These are phyloP conservation scores for Merluccius polli DNA, from an alignment of 2,797 vertebrate genomes.

Conservation along the genomic window DNA sequence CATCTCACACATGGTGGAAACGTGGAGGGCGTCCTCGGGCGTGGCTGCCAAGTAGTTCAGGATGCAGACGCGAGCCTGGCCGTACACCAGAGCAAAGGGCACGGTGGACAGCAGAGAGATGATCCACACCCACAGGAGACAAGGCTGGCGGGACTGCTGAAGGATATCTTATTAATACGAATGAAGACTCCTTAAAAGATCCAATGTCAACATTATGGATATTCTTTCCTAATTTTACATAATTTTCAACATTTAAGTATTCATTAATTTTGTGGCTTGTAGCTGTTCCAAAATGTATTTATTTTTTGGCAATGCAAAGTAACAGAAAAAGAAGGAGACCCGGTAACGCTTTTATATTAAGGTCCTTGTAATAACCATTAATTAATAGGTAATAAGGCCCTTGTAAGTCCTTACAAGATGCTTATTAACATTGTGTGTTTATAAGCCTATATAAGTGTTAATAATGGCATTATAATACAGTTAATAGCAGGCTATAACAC, in stretches of 20 bases:
- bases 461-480: no score
- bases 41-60: slow-evolving; percentile 70
- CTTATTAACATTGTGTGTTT: no score
- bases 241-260: background rate
- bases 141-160: slow-evolving; percentile 64
- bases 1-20: slow-evolving; percentile 79
- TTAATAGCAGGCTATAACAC: no score
- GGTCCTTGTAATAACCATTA: no score
- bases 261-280: background rate
- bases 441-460: no score
- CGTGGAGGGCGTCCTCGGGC: slow-evolving; percentile 61
- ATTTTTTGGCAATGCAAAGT: no score
- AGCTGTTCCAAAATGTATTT: background rate
- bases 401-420: no score
- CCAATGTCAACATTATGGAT: background rate
- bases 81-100: slow-evolving; percentile 75
- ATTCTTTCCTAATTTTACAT: no score
- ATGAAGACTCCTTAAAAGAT: background rate
- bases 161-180: background rate
- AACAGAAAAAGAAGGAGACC: no score
- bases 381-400: no score
- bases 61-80: slow-evolving; percentile 68
- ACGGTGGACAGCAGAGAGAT: slow-evolving; percentile 69
- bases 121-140: slow-evolving; percentile 70
- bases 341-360: no score